These are phyloP conservation scores for Zaprionus davidi DNA, from an alignment of 1,140 invertebrate species.

Conservation along the genomic window DNA sequence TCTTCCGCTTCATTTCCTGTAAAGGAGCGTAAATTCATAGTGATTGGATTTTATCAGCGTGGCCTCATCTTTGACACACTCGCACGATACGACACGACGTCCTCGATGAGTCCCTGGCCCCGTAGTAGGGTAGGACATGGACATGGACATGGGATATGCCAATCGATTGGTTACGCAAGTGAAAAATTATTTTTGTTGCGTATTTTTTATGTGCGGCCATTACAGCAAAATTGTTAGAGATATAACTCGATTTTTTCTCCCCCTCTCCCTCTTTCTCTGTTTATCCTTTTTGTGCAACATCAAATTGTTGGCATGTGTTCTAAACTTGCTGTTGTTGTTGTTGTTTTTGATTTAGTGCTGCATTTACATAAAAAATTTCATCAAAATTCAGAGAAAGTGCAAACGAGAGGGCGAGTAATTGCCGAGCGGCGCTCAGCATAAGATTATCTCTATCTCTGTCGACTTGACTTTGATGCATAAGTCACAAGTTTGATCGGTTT, in stretches of 20 bases:
- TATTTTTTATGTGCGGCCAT: conserved; percentile 77
- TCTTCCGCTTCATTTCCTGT: conserved; percentile 82
- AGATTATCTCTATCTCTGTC: conserved; percentile 60
- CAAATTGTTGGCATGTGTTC: conserved; percentile 74
- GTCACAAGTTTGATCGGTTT: conserved; percentile 77
- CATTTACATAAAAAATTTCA: conserved; percentile 76
- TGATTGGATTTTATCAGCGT: conserved; percentile 82
- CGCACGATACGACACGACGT: conserved; percentile 41
- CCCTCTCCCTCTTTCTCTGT: neutral
- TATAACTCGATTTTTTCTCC: conserved; percentile 35
- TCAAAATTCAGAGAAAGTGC: conserved; percentile 57
- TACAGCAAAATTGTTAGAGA: conserved; percentile 74
- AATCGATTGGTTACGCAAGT: conserved; percentile 82
- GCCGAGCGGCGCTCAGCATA: conserved; percentile 21
- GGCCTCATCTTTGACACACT: conserved; percentile 81
- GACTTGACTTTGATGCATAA: conserved; percentile 80
- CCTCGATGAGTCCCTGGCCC: conserved; percentile 14
- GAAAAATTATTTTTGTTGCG: conserved; percentile 78
- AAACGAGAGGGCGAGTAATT: conserved; percentile 46
- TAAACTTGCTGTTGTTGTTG: conserved; percentile 41
- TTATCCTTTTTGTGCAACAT: conserved; percentile 54
- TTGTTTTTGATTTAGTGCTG: conserved; percentile 72
- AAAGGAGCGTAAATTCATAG: conserved; percentile 83
- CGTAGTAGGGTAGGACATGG: conserved; percentile 38
- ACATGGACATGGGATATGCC: conserved; percentile 53